These are phyloP conservation scores for Thelohanellus kitauei DNA, from an alignment of 30 jellyfish, hydroid and myxozoan species.

Conservation along the genomic window DNA sequence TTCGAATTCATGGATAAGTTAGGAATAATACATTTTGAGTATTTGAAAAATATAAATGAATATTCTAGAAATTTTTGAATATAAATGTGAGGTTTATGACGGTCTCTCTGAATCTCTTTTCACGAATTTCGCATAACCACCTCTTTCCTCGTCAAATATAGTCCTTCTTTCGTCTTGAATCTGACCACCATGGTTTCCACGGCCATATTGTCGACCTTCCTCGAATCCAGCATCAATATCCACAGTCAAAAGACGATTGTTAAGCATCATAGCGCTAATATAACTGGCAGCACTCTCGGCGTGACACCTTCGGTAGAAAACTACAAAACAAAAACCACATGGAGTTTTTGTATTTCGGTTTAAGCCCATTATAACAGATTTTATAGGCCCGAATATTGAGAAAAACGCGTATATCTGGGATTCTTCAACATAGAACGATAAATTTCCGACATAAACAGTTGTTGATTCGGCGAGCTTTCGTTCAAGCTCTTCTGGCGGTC, in stretches of 20 bases:
- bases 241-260: conserved; percentile 40
- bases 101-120: no score
- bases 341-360: conserved; percentile 66
- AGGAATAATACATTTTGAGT: no score
- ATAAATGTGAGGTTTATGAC: no score
- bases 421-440: conserved; percentile 58
- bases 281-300: conserved; percentile 59
- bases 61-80: no score
- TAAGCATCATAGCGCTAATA: conserved; percentile 45
- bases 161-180: conserved; percentile 67
- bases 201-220: conserved; percentile 82
- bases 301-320: conserved; percentile 29
- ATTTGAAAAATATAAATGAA: no score
- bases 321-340: conserved; percentile 92
- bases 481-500: conserved; percentile 45
- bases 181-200: conserved; percentile 97
- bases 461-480: conserved; percentile 30
- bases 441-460: conserved; percentile 48
- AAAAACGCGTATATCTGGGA: conserved; percentile 52
- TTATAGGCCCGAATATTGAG: conserved; percentile 40
- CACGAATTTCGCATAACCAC: no score
- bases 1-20: no score
- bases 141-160: conserved; percentile 75
- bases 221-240: conserved; percentile 95
- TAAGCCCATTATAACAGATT: conserved; percentile 50